These are phyloP conservation scores for Uria aalge DNA, from an alignment of 2,113 vertebrate genomes.

Conservation along the genomic window DNA sequence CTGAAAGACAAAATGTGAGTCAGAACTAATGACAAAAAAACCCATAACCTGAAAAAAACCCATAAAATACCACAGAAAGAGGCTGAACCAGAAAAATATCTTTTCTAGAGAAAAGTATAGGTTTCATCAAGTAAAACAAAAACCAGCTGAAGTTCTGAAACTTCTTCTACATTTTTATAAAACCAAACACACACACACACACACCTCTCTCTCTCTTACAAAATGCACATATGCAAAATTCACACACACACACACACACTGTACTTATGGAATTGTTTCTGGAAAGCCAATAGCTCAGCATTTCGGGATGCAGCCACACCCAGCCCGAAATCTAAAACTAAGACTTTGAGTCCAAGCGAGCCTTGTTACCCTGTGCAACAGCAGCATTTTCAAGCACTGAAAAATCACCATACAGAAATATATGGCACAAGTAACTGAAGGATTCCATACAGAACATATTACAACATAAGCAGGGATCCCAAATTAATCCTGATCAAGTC, in stretches of 20 bases:
- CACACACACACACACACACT: no score
- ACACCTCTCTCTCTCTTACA: neutral
- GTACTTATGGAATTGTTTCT: neutral
- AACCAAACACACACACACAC: neutral
- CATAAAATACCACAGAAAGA: neutral
- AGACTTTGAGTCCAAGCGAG: accelerated
- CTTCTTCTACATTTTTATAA: neutral
- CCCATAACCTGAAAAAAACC: neutral
- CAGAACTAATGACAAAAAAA: neutral
- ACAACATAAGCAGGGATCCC: neutral
- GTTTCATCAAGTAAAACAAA: neutral
- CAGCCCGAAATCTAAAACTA: neutral
- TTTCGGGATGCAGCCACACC: neutral
- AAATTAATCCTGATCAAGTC: neutral
- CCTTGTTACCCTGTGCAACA: neutral
- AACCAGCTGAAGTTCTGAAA: neutral
- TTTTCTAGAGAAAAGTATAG: neutral
- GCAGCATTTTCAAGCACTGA: neutral
- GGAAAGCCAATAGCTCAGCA: neutral
- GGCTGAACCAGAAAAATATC: neutral
- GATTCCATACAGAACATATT: neutral
- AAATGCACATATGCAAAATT: accelerated
- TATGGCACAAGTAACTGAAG: neutral
- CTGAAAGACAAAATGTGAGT: neutral
- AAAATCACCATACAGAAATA: neutral